phyloP scores from a whole-genome alignment of 2,888 invertebrate genomes.

The Cepaea hortensis region DNA sequence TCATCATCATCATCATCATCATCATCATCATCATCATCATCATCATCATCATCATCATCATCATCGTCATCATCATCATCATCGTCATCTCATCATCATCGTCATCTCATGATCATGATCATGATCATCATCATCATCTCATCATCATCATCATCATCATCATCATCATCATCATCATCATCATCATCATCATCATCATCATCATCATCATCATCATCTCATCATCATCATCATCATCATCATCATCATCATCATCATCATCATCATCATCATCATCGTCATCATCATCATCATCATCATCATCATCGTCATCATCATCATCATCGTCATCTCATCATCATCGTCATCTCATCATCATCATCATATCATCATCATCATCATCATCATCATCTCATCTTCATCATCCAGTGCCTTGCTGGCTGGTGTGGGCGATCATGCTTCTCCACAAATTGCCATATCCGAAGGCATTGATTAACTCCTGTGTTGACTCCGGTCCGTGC shows the following conservation, averaged over 20 bases:
- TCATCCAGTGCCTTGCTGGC: no score
- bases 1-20: no score
- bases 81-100: not conserved
- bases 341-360: conserved; percentile 28
- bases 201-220: conserved; percentile 18
- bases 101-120: conserved; percentile 24
- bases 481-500: no score
- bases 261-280: conserved; percentile 34
- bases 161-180: conserved; percentile 28
- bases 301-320: conserved; percentile 39
- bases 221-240: not conserved
- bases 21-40: no score
- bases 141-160: not conserved
- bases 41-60: not conserved
- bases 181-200: conserved; percentile 37
- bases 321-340: not conserved
- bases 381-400: no score
- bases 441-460: no score
- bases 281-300: conserved; percentile 30
- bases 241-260: not conserved
- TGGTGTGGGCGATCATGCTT: no score
- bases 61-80: conserved; percentile 38
- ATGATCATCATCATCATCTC: no score
- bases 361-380: no score
- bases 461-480: no score